phyloP scores from a whole-genome alignment of 2,113 vertebrate genomes.

The Catharus minimus region DNA sequence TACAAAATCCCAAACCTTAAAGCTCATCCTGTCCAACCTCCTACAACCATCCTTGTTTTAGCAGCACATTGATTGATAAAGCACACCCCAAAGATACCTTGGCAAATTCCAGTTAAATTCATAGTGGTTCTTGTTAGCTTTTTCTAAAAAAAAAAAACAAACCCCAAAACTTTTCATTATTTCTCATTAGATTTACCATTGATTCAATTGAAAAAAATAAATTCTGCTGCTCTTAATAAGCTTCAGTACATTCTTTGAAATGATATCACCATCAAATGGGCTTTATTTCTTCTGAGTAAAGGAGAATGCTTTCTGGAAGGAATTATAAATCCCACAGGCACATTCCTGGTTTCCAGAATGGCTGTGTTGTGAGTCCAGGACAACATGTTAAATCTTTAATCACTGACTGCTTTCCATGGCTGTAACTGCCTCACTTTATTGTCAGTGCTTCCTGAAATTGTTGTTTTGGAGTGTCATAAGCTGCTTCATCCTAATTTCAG shows the following conservation, averaged over 20 bases:
- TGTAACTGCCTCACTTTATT: background rate
- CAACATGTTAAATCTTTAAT: slow-evolving; percentile 26
- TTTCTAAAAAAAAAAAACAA: background rate
- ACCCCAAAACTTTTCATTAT: background rate
- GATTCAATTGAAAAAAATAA: background rate
- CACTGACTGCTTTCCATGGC: background rate
- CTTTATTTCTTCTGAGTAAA: slow-evolving; percentile 23
- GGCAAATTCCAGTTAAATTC: background rate
- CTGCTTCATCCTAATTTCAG: background rate
- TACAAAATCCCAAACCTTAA: background rate
- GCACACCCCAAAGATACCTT: background rate
- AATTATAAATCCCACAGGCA: background rate
- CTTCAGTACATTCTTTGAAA: background rate
- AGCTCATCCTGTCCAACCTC: background rate
- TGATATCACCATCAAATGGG: background rate
- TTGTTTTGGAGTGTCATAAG: background rate
- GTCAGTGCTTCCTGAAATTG: background rate
- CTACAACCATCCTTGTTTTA: background rate
- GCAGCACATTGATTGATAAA: background rate
- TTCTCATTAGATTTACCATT: background rate
- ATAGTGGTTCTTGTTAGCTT: background rate
- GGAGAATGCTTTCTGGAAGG: background rate
- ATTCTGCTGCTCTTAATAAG: background rate
- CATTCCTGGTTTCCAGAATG: background rate
- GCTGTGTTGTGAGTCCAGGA: background rate